A percentile compares a stretch with the other conserved stretches of the same genome.
Conservation (phyloP, 1,140 invertebrate genomes). For the Diorhabda sublineata region DNA sequence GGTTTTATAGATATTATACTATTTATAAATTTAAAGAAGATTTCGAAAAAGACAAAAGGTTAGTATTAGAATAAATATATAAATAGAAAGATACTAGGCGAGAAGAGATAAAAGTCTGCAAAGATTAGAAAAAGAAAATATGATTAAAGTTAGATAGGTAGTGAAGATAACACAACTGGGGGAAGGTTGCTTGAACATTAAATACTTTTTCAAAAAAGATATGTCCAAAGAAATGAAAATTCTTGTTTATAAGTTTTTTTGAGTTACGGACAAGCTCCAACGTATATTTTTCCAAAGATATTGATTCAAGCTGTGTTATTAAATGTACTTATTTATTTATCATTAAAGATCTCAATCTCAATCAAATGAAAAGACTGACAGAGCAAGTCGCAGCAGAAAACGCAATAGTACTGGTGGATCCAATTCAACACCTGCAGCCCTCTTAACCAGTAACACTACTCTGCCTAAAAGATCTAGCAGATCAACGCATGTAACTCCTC, state of each 20-base stretch:
- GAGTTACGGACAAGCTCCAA: too few relatives aligned
- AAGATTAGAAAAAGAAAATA: too few relatives aligned
- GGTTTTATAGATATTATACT: background rate
- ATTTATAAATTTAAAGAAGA: too few relatives aligned
- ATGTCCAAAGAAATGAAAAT: background rate
- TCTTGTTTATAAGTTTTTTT: background rate
- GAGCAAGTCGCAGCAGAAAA: constrained; percentile 38
- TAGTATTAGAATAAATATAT: too few relatives aligned
- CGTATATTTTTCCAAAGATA: background rate
- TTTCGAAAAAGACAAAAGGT: too few relatives aligned
- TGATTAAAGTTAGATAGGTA: too few relatives aligned
- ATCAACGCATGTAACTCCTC: constrained; percentile 11
- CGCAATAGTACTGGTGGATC: constrained; percentile 27
- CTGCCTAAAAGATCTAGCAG: constrained; percentile 24
- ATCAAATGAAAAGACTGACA: constrained; percentile 43
- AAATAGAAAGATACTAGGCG: too few relatives aligned
- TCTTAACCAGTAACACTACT: constrained; percentile 7
- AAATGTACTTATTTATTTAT: constrained; percentile 4
- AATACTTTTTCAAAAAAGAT: too few relatives aligned
- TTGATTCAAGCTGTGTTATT: background rate
- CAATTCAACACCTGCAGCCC: background rate
- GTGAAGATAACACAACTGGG: too few relatives aligned
- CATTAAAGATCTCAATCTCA: constrained; percentile 33
- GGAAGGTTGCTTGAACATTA: too few relatives aligned
- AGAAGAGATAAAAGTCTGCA: too few relatives aligned